Base-by-base conservation (phyloP, 1,140 invertebrate species). In the Caenorhabditis inopinata region DNA sequence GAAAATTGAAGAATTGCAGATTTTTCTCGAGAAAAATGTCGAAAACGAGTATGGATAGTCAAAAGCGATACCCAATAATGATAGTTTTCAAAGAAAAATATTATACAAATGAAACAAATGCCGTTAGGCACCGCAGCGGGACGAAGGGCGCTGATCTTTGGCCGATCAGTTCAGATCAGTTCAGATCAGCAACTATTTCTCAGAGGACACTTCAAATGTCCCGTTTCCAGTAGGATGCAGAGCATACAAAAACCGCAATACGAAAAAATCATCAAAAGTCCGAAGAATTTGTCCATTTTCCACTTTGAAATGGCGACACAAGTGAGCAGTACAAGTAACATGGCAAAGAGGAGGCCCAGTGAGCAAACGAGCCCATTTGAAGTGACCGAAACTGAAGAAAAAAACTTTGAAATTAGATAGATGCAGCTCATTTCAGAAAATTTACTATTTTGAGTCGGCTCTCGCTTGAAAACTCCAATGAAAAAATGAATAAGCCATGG, bases 231-330 rank as follows among this genome's bases (percentile, higher is more conserved):
- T 89, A 94, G 92, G 83, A 98, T 92, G 86, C 95, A 96, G 81
- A 96, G 92, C 49, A 94, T 93, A 84, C 97, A 93, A 91, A 98
- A 98, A 84, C 95, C 93, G 90, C 96, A 94, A 90, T 98, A 98
- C 42, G 97, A 92, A 82, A 96, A 89, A 91, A 98, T 95, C 75
- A 98, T 98, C 87, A 94, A 93, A 89, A 94, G 92, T 74, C 96
- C 96, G 81, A 98, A 92, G 53, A 94, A 92, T 89, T 93, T 95
- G 91, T 96, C 96, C 95, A 98, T 97, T 90, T 93, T 93, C 96
- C 96, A 98, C 89, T 93, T 93, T 91, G 95, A 96, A 89, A 93
- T 93, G 86, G 95, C 95, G 89, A 98, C 97, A 89, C 94, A 94
- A 88, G 94, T 87, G 87, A 98, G 95, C 84, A 98, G 95, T 89